These are phyloP conservation scores for Gymnosoma rotundatum DNA, from an alignment of 2,888 invertebrate species.

Conservation along the genomic window DNA sequence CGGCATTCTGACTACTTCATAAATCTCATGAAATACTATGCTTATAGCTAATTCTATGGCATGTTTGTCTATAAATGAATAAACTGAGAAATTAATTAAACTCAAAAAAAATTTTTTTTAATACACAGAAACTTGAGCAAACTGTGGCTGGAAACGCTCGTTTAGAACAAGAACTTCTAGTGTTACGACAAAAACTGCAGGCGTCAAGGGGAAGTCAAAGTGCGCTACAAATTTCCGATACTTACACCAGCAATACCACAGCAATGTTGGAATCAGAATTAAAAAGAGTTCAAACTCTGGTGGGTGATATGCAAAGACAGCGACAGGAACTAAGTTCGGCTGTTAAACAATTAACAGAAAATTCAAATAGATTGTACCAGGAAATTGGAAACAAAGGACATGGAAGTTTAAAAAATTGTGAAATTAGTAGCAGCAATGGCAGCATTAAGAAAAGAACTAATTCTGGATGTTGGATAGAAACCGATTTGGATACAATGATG, in stretches of 20 bases:
- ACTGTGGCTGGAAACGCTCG: constrained; percentile 95
- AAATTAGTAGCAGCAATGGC: constrained; percentile 37
- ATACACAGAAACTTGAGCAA: constrained; percentile 90
- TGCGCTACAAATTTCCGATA: constrained; percentile 82
- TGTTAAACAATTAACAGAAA: constrained; percentile 92
- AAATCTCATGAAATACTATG: constrained; percentile 49
- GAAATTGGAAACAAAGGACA: constrained; percentile 84
- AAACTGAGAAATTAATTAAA: background rate
- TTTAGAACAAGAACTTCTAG: constrained; percentile 92
- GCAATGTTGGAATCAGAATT: constrained; percentile 91
- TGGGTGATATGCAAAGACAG: constrained; percentile 92
- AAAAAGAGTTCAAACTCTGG: constrained; percentile 90
- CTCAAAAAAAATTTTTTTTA: background rate
- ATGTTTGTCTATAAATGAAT: constrained; percentile 47
- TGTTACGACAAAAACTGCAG: constrained; percentile 92
- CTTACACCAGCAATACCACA: constrained; percentile 84
- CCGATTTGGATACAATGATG: constrained; percentile 92
- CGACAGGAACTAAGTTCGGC: constrained; percentile 93
- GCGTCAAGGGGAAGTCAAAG: constrained; percentile 84
- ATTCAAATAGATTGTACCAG: constrained; percentile 87
- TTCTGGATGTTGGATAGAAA: constrained; percentile 91
- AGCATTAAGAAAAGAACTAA: constrained; percentile 84
- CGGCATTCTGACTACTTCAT: constrained; percentile 70
- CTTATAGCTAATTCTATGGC: constrained; percentile 65
- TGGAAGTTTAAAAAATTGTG: constrained; percentile 62